Evolutionary conservation across 2,113 vertebrate genomes (phyloP).

Genomic region (Pollachius pollachius): DNA sequence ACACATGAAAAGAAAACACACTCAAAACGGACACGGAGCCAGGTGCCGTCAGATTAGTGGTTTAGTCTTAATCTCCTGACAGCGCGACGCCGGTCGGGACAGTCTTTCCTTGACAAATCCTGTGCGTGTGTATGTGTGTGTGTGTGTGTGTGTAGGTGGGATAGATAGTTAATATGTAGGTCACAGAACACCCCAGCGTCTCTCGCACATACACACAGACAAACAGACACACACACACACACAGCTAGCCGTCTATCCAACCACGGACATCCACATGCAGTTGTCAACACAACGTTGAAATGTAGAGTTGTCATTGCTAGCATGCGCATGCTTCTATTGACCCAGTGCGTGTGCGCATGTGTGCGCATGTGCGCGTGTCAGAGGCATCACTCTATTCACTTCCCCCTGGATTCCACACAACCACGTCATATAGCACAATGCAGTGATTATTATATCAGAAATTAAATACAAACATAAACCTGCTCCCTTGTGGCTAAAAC

Average conservation of each 20-base stretch:
- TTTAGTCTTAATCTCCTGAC: conserved; percentile 65
- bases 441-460: too few relatives aligned
- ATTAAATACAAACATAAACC: too few relatives aligned
- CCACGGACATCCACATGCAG: background rate
- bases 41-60: conserved; percentile 60
- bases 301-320: background rate
- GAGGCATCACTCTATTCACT: too few relatives aligned
- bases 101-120: conserved; percentile 65
- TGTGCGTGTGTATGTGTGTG: conserved; percentile 1
- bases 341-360: too few relatives aligned
- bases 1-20: conserved; percentile 4
- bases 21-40: conserved; percentile 36
- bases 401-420: too few relatives aligned
- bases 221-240: too few relatives aligned
- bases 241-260: background rate
- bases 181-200: conserved; percentile 40
- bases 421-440: too few relatives aligned
- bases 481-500: too few relatives aligned
- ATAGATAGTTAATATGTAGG: conserved; percentile 47
- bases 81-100: conserved; percentile 46
- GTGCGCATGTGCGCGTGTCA: too few relatives aligned
- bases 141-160: conserved; percentile 12
- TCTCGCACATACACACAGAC: background rate
- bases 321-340: background rate
- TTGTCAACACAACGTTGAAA: background rate